Evolutionary conservation across 2,797 vertebrate genomes (phyloP), one percentile per base, ranked within the genome.

Genomic region (Gambelia wislizenii): DNA sequence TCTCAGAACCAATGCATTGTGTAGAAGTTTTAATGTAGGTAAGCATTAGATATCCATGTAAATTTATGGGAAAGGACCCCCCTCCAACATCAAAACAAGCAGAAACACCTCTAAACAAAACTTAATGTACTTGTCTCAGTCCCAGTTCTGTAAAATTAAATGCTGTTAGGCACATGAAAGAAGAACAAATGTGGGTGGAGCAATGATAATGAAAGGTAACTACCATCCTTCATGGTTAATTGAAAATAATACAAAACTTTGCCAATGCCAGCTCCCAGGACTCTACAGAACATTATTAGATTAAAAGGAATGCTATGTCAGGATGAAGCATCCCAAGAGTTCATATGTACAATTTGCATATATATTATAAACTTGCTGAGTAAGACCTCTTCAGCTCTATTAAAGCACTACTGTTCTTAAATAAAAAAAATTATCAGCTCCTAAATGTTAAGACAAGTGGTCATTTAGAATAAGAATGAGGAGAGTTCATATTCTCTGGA

Each of bases 231-330:
- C 90, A 1, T 88, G 93, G 91, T 93, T 94, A 94, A 96, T 44
- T 94, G 95, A 97, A 96, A 96, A 95, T 83, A 88, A 94, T 33
- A 88, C 93, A 94, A 87, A 93, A 95, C 92, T 95, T 94, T 87
- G 86, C 91, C 92, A 92, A 90, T 93, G 79, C 93, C 87, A 95
- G 85, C 90, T 92, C 42, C 91, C 27, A 90, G 85, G 93, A 94
- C 87, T 89, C 89, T 89, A 95, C 92, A 95, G 92, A 92, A 86
- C 91, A 92, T 91, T 94, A 91, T 74, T 94, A 95, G 93, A 94
- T 94, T 94, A 95, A 95, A 95, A 86, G 88, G 93, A 96, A 92
- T 87, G 93, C 92, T 96, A 95, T 72, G 93, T 95, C 91, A 95
- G 92, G 89, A 94, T 95, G 92, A 94, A 96, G 94, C 87, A 91